A percentile compares a stretch with the other conserved stretches of the same genome.
phyloP scores from a whole-genome alignment of 2,888 invertebrate species.

The Enoplolaimus lenunculus region DNA sequence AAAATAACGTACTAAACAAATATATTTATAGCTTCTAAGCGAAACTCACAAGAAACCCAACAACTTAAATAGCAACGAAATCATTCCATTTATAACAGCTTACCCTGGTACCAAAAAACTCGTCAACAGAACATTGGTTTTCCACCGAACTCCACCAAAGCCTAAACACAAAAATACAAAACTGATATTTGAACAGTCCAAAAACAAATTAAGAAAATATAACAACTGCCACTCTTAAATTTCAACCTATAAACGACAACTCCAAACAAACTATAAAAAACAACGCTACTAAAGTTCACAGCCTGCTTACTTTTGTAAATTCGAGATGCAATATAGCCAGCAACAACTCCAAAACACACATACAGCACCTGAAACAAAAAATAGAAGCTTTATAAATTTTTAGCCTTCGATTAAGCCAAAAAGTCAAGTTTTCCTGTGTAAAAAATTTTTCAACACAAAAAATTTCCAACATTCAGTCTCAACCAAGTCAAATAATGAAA shows the following conservation, averaged over 20 bases:
- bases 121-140: conserved; percentile 86
- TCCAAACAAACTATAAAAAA: background rate
- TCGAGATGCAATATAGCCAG: conserved; percentile 88
- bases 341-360: conserved; percentile 88
- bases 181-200: background rate
- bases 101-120: conserved; percentile 93
- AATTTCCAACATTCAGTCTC: no score
- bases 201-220: background rate
- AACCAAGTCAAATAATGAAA: no score
- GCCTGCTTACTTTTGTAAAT: conserved; percentile 73
- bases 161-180: conserved; percentile 35
- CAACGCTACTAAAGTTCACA: no score
- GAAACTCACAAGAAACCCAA: no score
- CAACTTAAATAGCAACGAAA: no score
- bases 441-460: background rate
- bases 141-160: conserved; percentile 96
- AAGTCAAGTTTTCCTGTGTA: background rate
- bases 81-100: conserved; percentile 38
- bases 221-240: background rate
- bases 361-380: conserved; percentile 55
- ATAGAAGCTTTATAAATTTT: no score
- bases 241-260: background rate
- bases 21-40: no score
- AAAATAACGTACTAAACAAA: no score
- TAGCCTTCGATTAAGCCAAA: background rate